These are phyloP conservation scores for Timandra comae DNA, from an alignment of 2,888 invertebrate genomes.

Conservation along the genomic window DNA sequence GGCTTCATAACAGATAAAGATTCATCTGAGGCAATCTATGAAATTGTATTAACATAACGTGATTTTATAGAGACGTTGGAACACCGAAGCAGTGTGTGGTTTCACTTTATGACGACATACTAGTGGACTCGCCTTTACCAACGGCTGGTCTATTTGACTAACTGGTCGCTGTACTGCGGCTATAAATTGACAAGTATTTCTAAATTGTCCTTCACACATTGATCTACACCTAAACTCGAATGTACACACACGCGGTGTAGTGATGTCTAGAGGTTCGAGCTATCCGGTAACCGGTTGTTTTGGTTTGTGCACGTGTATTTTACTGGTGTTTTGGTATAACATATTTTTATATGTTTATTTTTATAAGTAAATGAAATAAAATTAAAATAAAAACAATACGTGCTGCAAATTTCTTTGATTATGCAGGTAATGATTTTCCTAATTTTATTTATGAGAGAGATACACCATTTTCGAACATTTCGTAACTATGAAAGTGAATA, in stretches of 20 bases:
- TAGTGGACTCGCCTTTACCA: slow-evolving; percentile 1
- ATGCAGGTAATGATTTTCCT: no score
- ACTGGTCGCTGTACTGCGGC: slow-evolving; percentile 22
- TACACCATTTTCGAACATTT: no score
- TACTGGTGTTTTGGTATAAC: no score
- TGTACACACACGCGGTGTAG: slow-evolving; percentile 16
- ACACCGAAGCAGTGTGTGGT: slow-evolving; percentile 9
- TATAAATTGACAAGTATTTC: slow-evolving; percentile 36
- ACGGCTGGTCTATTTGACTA: slow-evolving; percentile 16
- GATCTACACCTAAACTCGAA: slow-evolving; percentile 25
- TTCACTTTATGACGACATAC: slow-evolving; percentile 15
- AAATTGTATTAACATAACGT: slow-evolving; percentile 14
- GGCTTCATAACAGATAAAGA: not conserved
- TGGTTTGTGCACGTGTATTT: no score
- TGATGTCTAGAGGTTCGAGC: not conserved
- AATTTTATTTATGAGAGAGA: no score
- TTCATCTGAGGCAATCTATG: slow-evolving; percentile 1
- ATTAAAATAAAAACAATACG: no score
- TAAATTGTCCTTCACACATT: slow-evolving; percentile 37
- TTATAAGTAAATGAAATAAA: no score
- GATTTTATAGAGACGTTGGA: slow-evolving; percentile 12
- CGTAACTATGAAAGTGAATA: no score
- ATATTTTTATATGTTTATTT: no score
- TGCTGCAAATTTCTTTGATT: no score
- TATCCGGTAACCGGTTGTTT: no score